phyloP scores from a whole-genome alignment of 2,797 vertebrate species.

The Hemitrygon akajei region DNA sequence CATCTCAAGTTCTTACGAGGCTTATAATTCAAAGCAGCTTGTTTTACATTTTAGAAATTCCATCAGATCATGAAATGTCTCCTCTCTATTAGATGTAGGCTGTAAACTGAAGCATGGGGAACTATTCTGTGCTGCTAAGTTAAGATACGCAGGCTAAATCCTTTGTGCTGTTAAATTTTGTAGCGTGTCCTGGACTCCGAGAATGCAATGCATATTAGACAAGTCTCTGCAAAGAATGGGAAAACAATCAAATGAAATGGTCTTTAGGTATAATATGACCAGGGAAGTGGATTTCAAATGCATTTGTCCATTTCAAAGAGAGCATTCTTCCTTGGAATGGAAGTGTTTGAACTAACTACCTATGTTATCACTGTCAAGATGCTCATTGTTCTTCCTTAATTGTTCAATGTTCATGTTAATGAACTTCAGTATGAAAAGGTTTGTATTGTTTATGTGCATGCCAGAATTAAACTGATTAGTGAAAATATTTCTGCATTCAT shows the following conservation, averaged over 20 bases:
- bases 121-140: background rate
- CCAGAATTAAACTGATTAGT: background rate
- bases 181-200: background rate
- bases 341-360: background rate
- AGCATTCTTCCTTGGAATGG: background rate
- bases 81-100: background rate
- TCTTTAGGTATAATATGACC: background rate
- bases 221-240: background rate
- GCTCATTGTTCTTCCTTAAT: background rate
- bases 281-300: background rate
- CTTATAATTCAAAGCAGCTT: background rate
- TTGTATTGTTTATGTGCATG: background rate
- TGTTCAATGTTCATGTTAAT: background rate
- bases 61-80: background rate
- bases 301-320: background rate
- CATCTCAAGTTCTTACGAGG: background rate
- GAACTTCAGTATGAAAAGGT: background rate
- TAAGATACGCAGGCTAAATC: background rate
- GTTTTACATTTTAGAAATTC: background rate
- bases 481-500: background rate
- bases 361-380: background rate
- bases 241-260: background rate
- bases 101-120: background rate
- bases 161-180: background rate
- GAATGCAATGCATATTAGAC: background rate